Evolutionary conservation across 2,797 vertebrate species (phyloP).

Genomic region (Mus minutoides): DNA sequence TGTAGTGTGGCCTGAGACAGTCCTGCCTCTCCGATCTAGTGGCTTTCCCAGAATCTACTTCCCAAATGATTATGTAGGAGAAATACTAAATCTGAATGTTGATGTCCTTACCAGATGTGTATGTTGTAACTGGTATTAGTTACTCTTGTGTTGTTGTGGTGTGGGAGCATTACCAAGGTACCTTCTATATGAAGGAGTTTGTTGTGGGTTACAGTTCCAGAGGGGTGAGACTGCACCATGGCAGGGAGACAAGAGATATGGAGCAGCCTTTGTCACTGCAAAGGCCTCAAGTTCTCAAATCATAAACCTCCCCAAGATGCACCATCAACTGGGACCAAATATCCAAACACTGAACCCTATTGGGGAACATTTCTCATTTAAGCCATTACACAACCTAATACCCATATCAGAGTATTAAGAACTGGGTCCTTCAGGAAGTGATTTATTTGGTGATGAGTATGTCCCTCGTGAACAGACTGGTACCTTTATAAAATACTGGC

Average conservation of each 20-base stretch:
- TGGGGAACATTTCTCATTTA: background rate
- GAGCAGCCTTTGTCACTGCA: background rate
- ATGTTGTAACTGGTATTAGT: background rate
- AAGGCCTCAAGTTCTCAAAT: background rate
- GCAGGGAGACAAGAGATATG: background rate
- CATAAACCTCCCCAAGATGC: background rate
- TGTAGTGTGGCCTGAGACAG: too few species aligned
- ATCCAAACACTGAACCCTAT: background rate
- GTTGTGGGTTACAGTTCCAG: too few species aligned
- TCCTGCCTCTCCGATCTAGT: too few species aligned
- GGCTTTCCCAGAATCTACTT: too few species aligned
- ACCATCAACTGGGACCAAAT: too few species aligned
- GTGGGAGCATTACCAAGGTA: background rate
- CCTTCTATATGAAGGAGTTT: background rate
- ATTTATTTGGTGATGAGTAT: background rate
- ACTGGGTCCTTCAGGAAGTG: background rate
- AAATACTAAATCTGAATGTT: background rate
- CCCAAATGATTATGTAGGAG: background rate
- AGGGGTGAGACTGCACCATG: background rate
- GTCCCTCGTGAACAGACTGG: background rate
- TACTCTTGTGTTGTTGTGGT: background rate
- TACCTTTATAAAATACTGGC: background rate
- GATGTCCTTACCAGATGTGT: too few species aligned
- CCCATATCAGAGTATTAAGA: background rate
- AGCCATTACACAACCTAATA: background rate